Conservation (phyloP, 2,888 invertebrate genomes). For the Yponomeuta cagnagella region DNA sequence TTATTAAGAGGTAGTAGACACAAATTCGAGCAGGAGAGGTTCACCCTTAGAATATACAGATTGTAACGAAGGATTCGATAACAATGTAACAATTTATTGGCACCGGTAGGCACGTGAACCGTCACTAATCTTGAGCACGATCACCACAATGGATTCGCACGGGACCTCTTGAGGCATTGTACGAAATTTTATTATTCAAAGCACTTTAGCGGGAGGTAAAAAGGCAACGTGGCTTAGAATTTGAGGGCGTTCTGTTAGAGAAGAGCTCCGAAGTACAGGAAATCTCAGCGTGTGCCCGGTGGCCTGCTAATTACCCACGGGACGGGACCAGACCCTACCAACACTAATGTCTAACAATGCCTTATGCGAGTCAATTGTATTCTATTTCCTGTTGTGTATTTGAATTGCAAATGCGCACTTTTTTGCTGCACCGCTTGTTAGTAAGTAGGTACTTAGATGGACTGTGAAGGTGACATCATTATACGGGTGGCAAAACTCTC, state of each 20-base stretch:
- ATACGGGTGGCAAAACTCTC: too few species aligned
- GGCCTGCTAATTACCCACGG: slow-evolving; percentile 42
- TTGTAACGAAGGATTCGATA: slow-evolving; percentile 20
- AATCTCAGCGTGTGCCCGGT: slow-evolving; percentile 36
- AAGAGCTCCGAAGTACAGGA: slow-evolving; percentile 35
- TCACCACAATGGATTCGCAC: slow-evolving; percentile 38
- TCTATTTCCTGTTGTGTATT: slow-evolving; percentile 17
- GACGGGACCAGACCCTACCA: slow-evolving; percentile 20
- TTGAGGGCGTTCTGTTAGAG: slow-evolving; percentile 41
- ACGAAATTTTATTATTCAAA: slow-evolving; percentile 50
- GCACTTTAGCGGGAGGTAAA: slow-evolving; percentile 41
- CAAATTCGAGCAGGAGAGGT: too few species aligned
- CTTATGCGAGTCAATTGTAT: slow-evolving; percentile 15
- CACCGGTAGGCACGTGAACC: slow-evolving; percentile 32
- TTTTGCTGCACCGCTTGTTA: slow-evolving; percentile 11
- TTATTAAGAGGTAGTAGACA: too few species aligned
- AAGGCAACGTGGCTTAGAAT: slow-evolving; percentile 38
- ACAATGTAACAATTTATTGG: slow-evolving; percentile 40
- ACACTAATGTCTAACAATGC: slow-evolving; percentile 10
- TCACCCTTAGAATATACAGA: too few species aligned
- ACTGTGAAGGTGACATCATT: slow-evolving; percentile 1
- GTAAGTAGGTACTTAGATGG: neutral
- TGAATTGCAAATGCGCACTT: slow-evolving; percentile 16
- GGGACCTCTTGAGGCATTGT: slow-evolving; percentile 42
- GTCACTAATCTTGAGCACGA: slow-evolving; percentile 38